Evolutionary conservation across 2,113 vertebrate genomes (phyloP).

Genomic region (Plotosus lineatus): DNA sequence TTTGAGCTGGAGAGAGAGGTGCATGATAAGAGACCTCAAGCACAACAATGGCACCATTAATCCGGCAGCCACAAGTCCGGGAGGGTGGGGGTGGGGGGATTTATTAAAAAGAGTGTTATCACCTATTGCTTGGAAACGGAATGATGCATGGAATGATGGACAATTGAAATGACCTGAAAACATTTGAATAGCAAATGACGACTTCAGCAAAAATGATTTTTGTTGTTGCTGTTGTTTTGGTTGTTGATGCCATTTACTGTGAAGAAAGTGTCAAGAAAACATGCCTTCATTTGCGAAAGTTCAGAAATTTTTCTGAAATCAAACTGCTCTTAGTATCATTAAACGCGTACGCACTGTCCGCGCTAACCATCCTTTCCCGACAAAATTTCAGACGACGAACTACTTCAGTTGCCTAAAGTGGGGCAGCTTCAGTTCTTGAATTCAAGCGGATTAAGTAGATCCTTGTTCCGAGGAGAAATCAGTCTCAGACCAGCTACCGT

Average conservation of each 20-base stretch:
- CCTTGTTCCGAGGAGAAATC: slow-evolving; percentile 23
- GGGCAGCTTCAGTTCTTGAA: background rate
- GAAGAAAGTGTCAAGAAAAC: slow-evolving; percentile 9
- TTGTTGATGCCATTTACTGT: slow-evolving; percentile 27
- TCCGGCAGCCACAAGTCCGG: slow-evolving; percentile 63
- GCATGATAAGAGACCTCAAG: slow-evolving; percentile 68
- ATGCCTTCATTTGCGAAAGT: background rate
- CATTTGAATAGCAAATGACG: slow-evolving; percentile 78
- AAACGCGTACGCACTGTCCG: background rate
- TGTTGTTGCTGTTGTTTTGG: slow-evolving; percentile 40
- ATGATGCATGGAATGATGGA: slow-evolving; percentile 59
- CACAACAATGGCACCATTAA: slow-evolving; percentile 74
- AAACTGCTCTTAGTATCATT: background rate
- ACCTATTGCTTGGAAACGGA: slow-evolving; percentile 53
- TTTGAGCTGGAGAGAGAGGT: slow-evolving; percentile 62
- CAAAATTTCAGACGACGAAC: slow-evolving; percentile 10
- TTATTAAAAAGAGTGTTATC: slow-evolving; percentile 72
- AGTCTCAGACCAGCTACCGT: slow-evolving; percentile 13
- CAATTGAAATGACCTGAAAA: slow-evolving; percentile 60
- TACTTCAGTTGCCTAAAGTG: slow-evolving; percentile 7
- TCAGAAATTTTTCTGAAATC: background rate
- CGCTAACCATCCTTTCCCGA: background rate
- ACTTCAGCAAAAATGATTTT: slow-evolving; percentile 56
- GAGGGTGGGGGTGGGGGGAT: slow-evolving; percentile 70
- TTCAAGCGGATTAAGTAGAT: slow-evolving; percentile 38